Conservation (phyloP, 2,888 invertebrate genomes). For the Ommatoiulus sabulosus region DNA sequence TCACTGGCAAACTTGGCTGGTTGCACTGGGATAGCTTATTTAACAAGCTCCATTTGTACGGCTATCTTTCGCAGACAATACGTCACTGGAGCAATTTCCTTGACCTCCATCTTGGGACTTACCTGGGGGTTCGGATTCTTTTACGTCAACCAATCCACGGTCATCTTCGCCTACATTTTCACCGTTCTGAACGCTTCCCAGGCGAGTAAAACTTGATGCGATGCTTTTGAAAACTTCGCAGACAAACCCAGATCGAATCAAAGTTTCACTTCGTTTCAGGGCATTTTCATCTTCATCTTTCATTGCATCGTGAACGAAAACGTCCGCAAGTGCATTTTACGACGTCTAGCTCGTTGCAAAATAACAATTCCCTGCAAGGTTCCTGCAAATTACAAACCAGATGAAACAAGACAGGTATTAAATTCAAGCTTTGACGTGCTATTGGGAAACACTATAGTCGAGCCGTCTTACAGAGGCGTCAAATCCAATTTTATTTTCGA, state of each 20-base stretch:
- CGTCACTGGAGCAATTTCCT: conserved; percentile 68
- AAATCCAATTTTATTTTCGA: background rate
- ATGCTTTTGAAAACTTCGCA: background rate
- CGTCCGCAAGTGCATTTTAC: conserved; percentile 62
- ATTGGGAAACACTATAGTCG: background rate
- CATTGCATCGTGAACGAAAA: conserved; percentile 70
- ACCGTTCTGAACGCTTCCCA: conserved; percentile 68
- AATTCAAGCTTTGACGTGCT: background rate
- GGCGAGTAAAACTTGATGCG: conserved; percentile 57
- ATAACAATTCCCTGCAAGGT: background rate
- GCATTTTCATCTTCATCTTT: conserved; percentile 70
- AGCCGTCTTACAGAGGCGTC: background rate
- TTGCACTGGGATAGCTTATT: background rate
- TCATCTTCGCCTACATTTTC: conserved; percentile 70
- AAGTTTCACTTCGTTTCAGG: conserved; percentile 65
- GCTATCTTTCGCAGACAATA: conserved; percentile 65
- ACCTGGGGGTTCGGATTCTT: conserved; percentile 70
- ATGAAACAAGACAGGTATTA: background rate
- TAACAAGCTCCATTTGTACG: background rate
- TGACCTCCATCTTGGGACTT: conserved; percentile 70
- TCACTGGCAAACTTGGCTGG: background rate
- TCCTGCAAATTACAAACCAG: background rate
- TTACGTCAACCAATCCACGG: conserved; percentile 67
- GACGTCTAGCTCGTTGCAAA: background rate
- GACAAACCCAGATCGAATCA: background rate